Evolutionary conservation across 2,113 vertebrate species (phyloP).

Genomic region (Siniperca chuatsi): DNA sequence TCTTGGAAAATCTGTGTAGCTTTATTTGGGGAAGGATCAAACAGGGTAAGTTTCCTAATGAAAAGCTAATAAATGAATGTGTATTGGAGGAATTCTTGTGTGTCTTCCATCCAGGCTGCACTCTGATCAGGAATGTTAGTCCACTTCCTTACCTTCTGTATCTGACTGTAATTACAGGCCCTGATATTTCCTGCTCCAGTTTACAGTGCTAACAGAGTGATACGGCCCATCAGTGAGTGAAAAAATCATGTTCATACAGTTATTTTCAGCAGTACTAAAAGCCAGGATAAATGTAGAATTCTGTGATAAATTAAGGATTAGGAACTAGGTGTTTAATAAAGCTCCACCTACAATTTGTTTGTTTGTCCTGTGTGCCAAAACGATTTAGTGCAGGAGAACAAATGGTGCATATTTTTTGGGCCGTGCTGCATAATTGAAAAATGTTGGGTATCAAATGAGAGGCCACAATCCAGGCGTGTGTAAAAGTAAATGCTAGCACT

Average conservation of each 20-base stretch:
- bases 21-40: slow-evolving; percentile 57
- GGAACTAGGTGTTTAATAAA: slow-evolving; percentile 54
- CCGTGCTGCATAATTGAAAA: slow-evolving; percentile 59
- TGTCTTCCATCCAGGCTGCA: slow-evolving; percentile 47
- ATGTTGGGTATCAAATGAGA: slow-evolving; percentile 70
- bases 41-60: slow-evolving; percentile 50
- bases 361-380: slow-evolving; percentile 44
- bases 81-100: slow-evolving; percentile 59
- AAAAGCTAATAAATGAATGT: slow-evolving; percentile 74
- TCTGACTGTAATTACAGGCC: slow-evolving; percentile 76
- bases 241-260: slow-evolving; percentile 20
- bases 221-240: slow-evolving; percentile 32
- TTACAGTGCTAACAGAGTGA: slow-evolving; percentile 59
- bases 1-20: slow-evolving; percentile 35
- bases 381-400: slow-evolving; percentile 24
- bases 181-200: slow-evolving; percentile 69
- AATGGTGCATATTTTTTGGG: slow-evolving; percentile 32
- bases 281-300: slow-evolving; percentile 61
- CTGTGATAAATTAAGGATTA: slow-evolving; percentile 51
- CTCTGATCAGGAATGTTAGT: slow-evolving; percentile 75
- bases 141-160: slow-evolving; percentile 75
- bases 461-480: slow-evolving; percentile 76
- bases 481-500: slow-evolving; percentile 62
- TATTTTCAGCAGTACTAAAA: slow-evolving; percentile 50
- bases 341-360: slow-evolving; percentile 52